Conservation (phyloP, 2,113 vertebrate species). For the Anthoscopus minutus region DNA sequence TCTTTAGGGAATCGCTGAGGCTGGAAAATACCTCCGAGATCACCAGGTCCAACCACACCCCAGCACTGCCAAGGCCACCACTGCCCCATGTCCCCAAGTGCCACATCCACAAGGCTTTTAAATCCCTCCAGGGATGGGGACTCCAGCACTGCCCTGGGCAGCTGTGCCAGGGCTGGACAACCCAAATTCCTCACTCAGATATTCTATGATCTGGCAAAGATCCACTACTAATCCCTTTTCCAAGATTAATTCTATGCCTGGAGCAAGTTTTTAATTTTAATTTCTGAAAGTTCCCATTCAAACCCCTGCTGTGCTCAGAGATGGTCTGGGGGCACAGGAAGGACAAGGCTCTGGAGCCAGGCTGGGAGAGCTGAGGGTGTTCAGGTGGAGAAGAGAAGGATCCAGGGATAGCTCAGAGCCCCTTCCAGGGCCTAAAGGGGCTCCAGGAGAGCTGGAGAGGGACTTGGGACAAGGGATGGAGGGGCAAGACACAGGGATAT, state of each 20-base stretch:
- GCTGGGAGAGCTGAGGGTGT: background rate
- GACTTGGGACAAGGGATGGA: background rate
- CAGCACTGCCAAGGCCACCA: background rate
- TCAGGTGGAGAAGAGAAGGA: background rate
- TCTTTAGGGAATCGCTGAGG: background rate
- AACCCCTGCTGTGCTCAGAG: background rate
- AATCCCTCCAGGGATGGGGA: background rate
- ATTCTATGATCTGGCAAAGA: background rate
- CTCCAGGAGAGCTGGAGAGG: background rate
- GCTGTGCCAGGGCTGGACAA: background rate
- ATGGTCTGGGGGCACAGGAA: too few species aligned
- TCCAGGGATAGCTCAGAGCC: background rate
- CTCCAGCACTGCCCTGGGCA: background rate
- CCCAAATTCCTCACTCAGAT: background rate
- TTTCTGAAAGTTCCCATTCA: background rate
- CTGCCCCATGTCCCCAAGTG: accelerated
- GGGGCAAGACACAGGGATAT: background rate
- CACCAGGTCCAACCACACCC: accelerated
- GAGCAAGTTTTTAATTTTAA: accelerated
- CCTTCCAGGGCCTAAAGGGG: background rate
- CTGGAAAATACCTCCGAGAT: accelerated
- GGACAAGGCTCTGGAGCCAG: background rate
- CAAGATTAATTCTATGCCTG: background rate
- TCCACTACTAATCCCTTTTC: background rate
- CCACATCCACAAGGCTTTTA: background rate